Conservation (phyloP, 2,888 invertebrate genomes). For the Therioaphis trifolii region DNA sequence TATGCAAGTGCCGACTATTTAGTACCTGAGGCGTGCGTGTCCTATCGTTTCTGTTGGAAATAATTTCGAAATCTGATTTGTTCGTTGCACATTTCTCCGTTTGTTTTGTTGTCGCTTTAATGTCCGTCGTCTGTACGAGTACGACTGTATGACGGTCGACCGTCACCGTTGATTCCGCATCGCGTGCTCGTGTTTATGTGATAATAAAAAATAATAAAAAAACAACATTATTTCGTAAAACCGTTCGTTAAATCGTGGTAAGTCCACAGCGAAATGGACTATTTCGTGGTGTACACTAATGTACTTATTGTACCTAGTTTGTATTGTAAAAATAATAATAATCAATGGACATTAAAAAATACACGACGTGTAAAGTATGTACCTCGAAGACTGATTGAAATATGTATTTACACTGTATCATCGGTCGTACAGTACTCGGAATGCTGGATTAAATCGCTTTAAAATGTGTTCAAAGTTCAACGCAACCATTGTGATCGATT, state of each 20-base stretch:
- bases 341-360: background rate
- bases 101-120: too few species aligned
- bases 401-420: background rate
- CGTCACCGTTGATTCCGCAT: background rate
- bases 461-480: constrained; percentile 14
- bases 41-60: background rate
- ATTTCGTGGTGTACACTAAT: constrained; percentile 45
- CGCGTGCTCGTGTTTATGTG: background rate
- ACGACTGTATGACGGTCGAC: background rate
- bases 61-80: too few species aligned
- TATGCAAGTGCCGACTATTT: too few species aligned
- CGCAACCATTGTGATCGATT: background rate
- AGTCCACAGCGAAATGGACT: constrained; percentile 58
- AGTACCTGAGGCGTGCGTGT: too few species aligned
- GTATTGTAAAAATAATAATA: background rate
- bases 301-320: background rate
- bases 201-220: background rate
- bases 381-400: background rate
- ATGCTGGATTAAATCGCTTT: background rate
- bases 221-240: background rate
- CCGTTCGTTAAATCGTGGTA: constrained; percentile 49
- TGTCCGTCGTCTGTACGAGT: too few species aligned
- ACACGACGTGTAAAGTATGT: background rate
- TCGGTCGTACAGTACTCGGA: background rate
- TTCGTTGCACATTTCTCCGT: background rate